Evolutionary conservation across 2,888 invertebrate genomes (phyloP).

Genomic region (Nephrotoma guestfalica): DNA sequence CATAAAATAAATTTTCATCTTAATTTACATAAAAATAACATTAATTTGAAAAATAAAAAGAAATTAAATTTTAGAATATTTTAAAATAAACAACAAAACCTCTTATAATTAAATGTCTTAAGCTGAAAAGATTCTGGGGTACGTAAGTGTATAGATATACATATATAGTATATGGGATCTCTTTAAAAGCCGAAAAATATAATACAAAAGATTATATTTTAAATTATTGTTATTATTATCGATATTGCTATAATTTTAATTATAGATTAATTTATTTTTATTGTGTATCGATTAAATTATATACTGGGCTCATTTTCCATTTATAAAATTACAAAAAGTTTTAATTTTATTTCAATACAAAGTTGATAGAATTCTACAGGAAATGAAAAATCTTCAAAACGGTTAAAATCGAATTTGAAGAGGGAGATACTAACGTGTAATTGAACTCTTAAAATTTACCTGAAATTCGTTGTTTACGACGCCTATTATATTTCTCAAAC

Average conservation of each 20-base stretch:
- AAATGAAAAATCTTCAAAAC: too few species aligned
- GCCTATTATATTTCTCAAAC: too few species aligned
- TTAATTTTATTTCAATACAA: too few species aligned
- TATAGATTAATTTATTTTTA: neutral
- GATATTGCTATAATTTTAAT: neutral
- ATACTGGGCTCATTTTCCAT: neutral
- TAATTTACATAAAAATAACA: neutral
- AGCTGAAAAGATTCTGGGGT: neutral
- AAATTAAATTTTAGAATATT: neutral
- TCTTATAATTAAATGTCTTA: neutral
- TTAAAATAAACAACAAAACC: neutral
- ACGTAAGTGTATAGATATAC: neutral
- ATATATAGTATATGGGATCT: neutral
- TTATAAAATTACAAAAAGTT: too few species aligned
- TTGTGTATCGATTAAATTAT: neutral
- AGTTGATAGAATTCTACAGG: too few species aligned
- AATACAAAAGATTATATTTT: neutral
- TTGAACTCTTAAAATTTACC: too few species aligned
- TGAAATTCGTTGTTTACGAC: too few species aligned
- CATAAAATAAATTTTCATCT: neutral
- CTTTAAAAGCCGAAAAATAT: neutral
- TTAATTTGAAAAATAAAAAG: neutral
- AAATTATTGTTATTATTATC: neutral
- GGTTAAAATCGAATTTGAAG: too few species aligned
- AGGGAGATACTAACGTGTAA: too few species aligned